Conservation (phyloP, 1,140 invertebrate species). For the Papilio glaucus region DNA sequence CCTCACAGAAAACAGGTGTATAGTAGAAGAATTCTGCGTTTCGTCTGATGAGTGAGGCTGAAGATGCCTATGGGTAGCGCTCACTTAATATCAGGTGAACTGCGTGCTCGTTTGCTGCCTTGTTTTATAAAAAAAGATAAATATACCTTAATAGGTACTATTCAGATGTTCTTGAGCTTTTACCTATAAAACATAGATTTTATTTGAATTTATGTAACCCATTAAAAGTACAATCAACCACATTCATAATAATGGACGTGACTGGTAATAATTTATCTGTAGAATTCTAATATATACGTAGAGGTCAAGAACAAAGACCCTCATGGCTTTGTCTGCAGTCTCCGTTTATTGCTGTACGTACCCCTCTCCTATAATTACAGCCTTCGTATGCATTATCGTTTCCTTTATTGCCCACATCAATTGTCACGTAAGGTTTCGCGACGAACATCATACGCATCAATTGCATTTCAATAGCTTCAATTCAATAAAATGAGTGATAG, state of each 20-base stretch:
- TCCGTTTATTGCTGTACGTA: constrained; percentile 58
- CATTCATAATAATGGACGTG: constrained; percentile 27
- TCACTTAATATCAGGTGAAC: no score
- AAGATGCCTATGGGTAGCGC: no score
- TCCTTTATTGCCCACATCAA: constrained; percentile 52
- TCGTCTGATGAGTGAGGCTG: no score
- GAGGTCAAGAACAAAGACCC: constrained; percentile 59
- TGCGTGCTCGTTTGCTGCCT: no score
- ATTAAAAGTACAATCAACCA: background rate
- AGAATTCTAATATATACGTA: constrained; percentile 63
- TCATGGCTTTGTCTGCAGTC: constrained; percentile 56
- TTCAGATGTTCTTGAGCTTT: background rate
- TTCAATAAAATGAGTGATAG: constrained; percentile 27
- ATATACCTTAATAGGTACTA: background rate
- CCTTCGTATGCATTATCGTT: constrained; percentile 43
- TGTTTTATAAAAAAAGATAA: no score
- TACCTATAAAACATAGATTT: background rate
- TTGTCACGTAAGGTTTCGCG: constrained; percentile 47
- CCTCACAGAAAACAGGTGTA: no score
- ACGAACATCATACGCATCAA: constrained; percentile 30
- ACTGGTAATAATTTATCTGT: constrained; percentile 46
- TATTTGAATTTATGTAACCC: background rate
- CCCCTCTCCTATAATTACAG: constrained; percentile 52
- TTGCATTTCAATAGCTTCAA: constrained; percentile 19
- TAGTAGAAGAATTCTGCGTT: no score